These are phyloP conservation scores for Sarotherodon lohbergeri DNA, from an alignment of 2,113 vertebrate genomes.

Conservation along the genomic window DNA sequence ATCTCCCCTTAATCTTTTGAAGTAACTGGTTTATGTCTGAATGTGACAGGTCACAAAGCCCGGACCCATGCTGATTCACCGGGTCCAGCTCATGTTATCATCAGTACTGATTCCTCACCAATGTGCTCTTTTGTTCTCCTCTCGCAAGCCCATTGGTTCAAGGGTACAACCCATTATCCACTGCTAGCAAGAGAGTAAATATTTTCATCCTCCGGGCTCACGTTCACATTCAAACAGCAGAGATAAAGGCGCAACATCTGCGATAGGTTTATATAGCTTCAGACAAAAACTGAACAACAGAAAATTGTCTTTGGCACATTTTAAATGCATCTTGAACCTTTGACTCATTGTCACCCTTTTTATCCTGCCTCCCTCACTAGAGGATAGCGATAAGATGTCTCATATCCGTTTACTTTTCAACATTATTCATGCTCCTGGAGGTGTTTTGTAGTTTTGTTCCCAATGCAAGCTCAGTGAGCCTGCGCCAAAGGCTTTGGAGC, in stretches of 20 bases:
- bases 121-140: conserved; percentile 33
- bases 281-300: conserved; percentile 32
- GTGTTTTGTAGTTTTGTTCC: conserved; percentile 44
- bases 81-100: conserved; percentile 39
- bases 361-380: not conserved
- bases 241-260: conserved; percentile 40
- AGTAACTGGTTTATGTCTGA: conserved; percentile 50
- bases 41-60: conserved; percentile 35
- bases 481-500: not conserved
- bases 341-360: conserved; percentile 29
- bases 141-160: conserved; percentile 23
- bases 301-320: conserved; percentile 27
- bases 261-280: conserved; percentile 36
- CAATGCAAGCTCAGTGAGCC: not conserved
- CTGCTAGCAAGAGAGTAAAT: conserved; percentile 25
- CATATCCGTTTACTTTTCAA: conserved; percentile 49
- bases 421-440: conserved; percentile 40
- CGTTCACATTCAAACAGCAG: conserved; percentile 20
- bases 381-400: conserved; percentile 48
- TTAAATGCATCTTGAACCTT: conserved; percentile 50
- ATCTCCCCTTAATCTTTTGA: conserved; percentile 26
- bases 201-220: conserved; percentile 20
- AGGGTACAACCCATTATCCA: conserved; percentile 24
- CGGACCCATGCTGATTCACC: conserved; percentile 12
- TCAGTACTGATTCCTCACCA: conserved; percentile 37